Base-by-base conservation (phyloP, 2,797 vertebrate genomes). In the Podarcis lilfordi region DNA sequence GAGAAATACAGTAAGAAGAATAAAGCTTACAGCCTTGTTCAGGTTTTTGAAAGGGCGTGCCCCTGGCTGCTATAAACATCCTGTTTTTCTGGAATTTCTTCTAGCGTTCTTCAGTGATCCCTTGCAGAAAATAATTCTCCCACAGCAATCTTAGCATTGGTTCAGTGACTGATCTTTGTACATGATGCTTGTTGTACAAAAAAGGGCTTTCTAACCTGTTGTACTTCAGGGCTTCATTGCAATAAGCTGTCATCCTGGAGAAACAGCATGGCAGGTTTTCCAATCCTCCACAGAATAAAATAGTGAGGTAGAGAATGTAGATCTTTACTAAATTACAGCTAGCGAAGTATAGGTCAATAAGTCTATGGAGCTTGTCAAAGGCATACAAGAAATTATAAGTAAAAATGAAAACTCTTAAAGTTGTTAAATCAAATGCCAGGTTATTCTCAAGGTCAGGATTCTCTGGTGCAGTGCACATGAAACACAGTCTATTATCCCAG, bases 401-500 rank as follows among this genome's bases (percentile, higher is more conserved):
- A 66, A 90, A 91, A 90, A 89, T 69, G 85, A 76, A 21, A 88
- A 78, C 23, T 61, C 88, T 29, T 91, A 66, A 93, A 90, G 84
- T 2, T 74, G 50, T 75, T 87, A 89, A 89, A 86, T 0, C 3
- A 86, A 90, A 91, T 82, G 79, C 78, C 72, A 8, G 68, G 68
- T 75, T 85, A 25, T n/a, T 87, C 59, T 35, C 89, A 90, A 88
- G 61, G 8, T 91, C 77, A 92, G 43, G 29, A 45, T 92, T 85
- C 87, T 80, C 84, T 92, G 40, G 32, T 80, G 77, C 81, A 92
- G 13, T 61, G 64, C 13, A 89, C 87, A 21, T 0, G 40, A 86
- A 86, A 32, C 66, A 72, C 21, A 2, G 9, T 78, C 0, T 78
- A 91, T 91, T 59, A 0, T 0, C 77, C 79, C 25, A 74, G 75